A percentile compares a stretch with the other conserved stretches of the same genome.
Conservation (phyloP, 1,140 invertebrate genomes). For the Trinorchestia longiramus region DNA sequence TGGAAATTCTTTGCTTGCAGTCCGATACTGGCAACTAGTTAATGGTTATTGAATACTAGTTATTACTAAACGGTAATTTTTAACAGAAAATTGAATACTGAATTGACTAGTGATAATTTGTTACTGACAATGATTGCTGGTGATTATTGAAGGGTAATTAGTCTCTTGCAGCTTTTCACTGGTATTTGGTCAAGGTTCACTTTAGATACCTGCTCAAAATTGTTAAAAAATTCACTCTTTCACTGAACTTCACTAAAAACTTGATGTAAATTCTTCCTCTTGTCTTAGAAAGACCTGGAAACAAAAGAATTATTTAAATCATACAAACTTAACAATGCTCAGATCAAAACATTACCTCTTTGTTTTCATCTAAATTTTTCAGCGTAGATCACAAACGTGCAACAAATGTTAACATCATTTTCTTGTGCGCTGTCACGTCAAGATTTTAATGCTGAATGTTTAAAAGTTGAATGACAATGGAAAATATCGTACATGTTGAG, state of each 20-base stretch:
- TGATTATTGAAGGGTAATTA: background rate
- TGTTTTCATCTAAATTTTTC: too few relatives aligned
- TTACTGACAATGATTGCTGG: background rate
- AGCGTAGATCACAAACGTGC: too few relatives aligned
- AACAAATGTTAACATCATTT: too few relatives aligned
- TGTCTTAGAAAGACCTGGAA: background rate
- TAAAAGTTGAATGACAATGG: too few relatives aligned
- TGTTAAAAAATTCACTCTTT: background rate
- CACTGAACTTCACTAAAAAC: background rate
- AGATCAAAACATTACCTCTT: too few relatives aligned
- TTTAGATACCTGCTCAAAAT: background rate
- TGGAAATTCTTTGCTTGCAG: background rate
- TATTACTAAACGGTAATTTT: background rate
- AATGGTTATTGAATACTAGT: background rate
- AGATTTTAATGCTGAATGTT: too few relatives aligned
- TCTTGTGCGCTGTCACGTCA: too few relatives aligned
- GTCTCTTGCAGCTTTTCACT: background rate
- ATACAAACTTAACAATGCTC: background rate
- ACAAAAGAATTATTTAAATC: background rate
- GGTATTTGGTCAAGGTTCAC: background rate
- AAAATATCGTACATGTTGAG: too few relatives aligned
- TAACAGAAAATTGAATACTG: too few relatives aligned
- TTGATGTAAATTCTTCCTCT: too few relatives aligned
- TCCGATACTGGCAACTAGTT: background rate
- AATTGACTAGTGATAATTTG: background rate